Evolutionary conservation across 2,888 invertebrate species (phyloP), one percentile per base, ranked within the genome.

Genomic region (Chymomyza amoena): DNA sequence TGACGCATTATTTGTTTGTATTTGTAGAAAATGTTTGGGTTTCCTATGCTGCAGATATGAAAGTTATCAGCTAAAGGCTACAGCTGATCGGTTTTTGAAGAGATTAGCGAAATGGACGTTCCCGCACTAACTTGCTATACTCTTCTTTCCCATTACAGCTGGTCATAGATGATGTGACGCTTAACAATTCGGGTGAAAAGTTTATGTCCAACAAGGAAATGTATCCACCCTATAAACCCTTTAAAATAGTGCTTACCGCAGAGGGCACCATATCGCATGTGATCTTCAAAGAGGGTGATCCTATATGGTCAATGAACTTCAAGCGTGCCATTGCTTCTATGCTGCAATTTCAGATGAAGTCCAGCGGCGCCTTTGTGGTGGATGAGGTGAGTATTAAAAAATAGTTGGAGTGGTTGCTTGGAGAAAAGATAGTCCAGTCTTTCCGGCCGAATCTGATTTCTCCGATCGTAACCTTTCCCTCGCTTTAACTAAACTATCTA

Each of bases 291-390:
- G 91, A 92, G 3, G 88, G 90, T 32, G 95, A 94, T 79, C 93
- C 94, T 0, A 91, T 93, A 1, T 95, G 95, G 95, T 93, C 94
- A 0, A 93, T 93, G 25, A 95, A 95, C 84, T 92, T 95, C 67
- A 95, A 95, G 86, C 91, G 95, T 62, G 95, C 94, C 1, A 92
- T 95, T 59, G 94, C 94, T 1, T 93, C 94, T 16, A 94, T 94
- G 74, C 92, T 95, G 39, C 95, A 95, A 81, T 89, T 95, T 39
- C 94, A 94, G 59, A 90, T 91, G 50, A 90, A 90, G 63, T 87
- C 91, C 28, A 88, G 85, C 0, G 92, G 92, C 2, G 92, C 92
- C 6, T 92, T 91, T 81, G 92, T 92, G 7, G 87, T 92, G 13
- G 88, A 90, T 76, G 92, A 92, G 89, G 92, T 92, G 76, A 81